Percentiles rank a stretch among this genome's conserved stretches.
phyloP scores from a whole-genome alignment of 2,797 vertebrate genomes.

The Coregonus suidteri region DNA sequence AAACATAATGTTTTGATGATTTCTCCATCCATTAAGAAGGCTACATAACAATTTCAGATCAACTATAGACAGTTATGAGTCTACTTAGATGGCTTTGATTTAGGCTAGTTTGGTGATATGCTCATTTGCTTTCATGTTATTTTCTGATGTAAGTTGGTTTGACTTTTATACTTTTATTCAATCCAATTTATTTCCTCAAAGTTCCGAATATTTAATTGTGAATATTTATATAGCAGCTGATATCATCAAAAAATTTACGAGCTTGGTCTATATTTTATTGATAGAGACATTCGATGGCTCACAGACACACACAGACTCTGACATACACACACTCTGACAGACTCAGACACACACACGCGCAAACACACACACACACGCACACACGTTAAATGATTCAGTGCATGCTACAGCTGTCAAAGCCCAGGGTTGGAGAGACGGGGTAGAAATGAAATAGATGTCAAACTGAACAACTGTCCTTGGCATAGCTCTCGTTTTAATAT shows the following conservation, averaged over 20 bases:
- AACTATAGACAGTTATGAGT: too few species aligned
- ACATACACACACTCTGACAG: background rate
- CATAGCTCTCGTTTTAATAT: slow-evolving; percentile 35
- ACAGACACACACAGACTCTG: slow-evolving; percentile 14
- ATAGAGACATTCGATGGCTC: slow-evolving; percentile 1
- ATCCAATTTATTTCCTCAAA: slow-evolving; percentile 28
- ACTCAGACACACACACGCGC: slow-evolving; percentile 2
- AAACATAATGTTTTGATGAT: too few species aligned
- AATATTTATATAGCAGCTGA: slow-evolving; percentile 34
- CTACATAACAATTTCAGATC: too few species aligned
- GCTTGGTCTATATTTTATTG: slow-evolving; percentile 39
- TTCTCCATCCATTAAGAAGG: too few species aligned
- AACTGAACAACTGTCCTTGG: slow-evolving; percentile 22
- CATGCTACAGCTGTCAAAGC: slow-evolving; percentile 34
- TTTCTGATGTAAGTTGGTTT: background rate
- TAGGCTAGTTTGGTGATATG: background rate
- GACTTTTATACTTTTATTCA: background rate
- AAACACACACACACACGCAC: slow-evolving; percentile 11
- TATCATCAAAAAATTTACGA: slow-evolving; percentile 36
- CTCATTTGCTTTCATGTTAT: background rate
- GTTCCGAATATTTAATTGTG: slow-evolving; percentile 36
- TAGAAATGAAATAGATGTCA: slow-evolving; percentile 26
- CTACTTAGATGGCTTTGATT: background rate
- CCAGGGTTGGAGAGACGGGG: slow-evolving; percentile 9
- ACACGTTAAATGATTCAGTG: slow-evolving; percentile 39